A percentile compares a stretch with the other conserved stretches of the same genome.
Conservation (phyloP, 2,797 vertebrate genomes). For the Harpagifer antarcticus region DNA sequence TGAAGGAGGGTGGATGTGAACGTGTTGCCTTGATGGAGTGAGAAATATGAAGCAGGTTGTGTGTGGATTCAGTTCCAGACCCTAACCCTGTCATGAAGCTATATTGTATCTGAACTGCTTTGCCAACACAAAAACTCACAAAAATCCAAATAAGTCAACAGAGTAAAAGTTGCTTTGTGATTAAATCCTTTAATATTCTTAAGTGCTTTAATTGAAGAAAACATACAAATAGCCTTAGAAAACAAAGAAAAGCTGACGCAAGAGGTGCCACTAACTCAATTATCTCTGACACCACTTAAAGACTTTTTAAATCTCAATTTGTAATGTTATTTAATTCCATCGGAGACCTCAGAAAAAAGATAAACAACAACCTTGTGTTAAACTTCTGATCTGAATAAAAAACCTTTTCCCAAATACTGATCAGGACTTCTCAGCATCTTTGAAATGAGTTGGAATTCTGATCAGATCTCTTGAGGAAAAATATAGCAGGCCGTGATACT, state of each 20-base stretch:
- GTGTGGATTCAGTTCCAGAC: not conserved
- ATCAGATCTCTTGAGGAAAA: constrained; percentile 1
- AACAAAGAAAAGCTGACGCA: constrained; percentile 65
- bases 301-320: constrained; percentile 34
- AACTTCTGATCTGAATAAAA: constrained; percentile 41
- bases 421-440: constrained; percentile 30
- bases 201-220: constrained; percentile 73
- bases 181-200: constrained; percentile 80
- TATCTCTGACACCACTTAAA: constrained; percentile 19
- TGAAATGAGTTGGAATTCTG: constrained; percentile 20
- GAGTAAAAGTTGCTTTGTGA: constrained; percentile 65
- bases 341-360: constrained; percentile 17
- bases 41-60: not conserved
- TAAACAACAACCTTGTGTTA: constrained; percentile 21
- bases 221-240: constrained; percentile 79
- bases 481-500: constrained; percentile 20
- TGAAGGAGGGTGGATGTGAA: constrained; percentile 22
- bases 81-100: not conserved
- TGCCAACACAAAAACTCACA: constrained; percentile 58
- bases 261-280: constrained; percentile 52
- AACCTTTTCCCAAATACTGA: constrained; percentile 39
- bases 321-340: constrained; percentile 20
- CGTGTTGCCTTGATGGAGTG: constrained; percentile 17
- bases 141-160: constrained; percentile 69
- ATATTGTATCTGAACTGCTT: not conserved